Evolutionary conservation across 2,888 invertebrate genomes (phyloP), one percentile per base, ranked within the genome.

Genomic region (Drosophila kanekoi): DNA sequence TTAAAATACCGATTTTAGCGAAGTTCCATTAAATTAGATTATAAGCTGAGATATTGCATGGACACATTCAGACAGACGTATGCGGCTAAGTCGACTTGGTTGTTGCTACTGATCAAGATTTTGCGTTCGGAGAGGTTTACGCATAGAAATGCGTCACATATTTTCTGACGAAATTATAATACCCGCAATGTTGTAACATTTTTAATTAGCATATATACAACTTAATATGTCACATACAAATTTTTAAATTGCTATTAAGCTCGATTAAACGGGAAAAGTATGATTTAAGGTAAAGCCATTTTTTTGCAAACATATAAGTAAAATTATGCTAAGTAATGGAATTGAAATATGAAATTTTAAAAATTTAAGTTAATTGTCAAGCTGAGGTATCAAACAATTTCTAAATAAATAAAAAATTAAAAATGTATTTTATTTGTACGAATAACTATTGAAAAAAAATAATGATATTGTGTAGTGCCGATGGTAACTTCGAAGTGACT

Each of bases 401-500:
- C 16, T 14, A 56, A 33, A 52, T 40, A 23, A 49, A 33, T 23
- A 44, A 28, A 52, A 18, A 54, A 43, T 44, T 32, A 40, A 53
- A 61, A 58, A 56, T 48, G 43, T 47, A 56, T 56, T 59, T 65
- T 70, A 79, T 69, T 76, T 79, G 67, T 77, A 72, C 66, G 79
- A 77, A 73, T 69, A 69, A 77, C 59, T 62, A 81, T 81, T 78
- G 54, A 74, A 79, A 49, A 23, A 61, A 78, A 73, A 72, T 72
- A 73, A 77, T 74, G 65, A 81, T 82, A 85, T 81, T 73, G 78
- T 94, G 93, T 96, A 97, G 97, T 95, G 97, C 97, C 93, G 97
- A 97, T 94, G 97, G 97, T 93, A 97, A 97, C 95, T 97, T 97
- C 95, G 97, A 97, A 95, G 97, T 97, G 94, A 97, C 97, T 91